Conservation (phyloP, 2,113 vertebrate genomes). For the Tachycineta bicolor region DNA sequence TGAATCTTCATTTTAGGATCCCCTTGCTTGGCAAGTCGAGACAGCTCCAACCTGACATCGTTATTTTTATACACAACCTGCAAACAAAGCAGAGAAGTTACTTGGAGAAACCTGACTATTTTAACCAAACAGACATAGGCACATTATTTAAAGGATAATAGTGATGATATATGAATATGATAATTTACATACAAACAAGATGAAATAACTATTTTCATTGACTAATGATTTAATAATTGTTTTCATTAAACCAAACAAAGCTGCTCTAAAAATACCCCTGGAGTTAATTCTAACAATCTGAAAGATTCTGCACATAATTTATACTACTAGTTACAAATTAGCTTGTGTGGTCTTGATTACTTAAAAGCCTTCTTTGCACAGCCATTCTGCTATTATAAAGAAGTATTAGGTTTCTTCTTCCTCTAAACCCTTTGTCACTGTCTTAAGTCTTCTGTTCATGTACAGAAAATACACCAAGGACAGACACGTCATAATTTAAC, state of each 20-base stretch:
- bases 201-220: not conserved
- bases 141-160: not conserved
- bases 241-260: slow-evolving; percentile 16
- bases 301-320: slow-evolving; percentile 20
- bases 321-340: slow-evolving; percentile 27
- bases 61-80: slow-evolving; percentile 99
- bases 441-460: slow-evolving; percentile 25
- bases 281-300: slow-evolving; percentile 22
- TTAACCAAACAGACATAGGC: not conserved
- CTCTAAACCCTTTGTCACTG: slow-evolving; percentile 32
- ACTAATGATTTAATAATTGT: not conserved
- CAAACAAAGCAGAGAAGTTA: slow-evolving; percentile 49
- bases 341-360: not conserved
- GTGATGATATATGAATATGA: not conserved
- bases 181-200: not conserved
- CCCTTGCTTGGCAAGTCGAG: slow-evolving; percentile 91
- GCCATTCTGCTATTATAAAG: not conserved
- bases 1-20: slow-evolving; percentile 97
- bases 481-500: not conserved
- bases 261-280: slow-evolving; percentile 23
- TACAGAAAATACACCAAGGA: slow-evolving; percentile 34
- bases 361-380: slow-evolving; percentile 24
- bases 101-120: not conserved
- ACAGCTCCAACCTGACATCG: slow-evolving; percentile 93
- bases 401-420: not conserved